Base-by-base conservation (phyloP, 2,113 vertebrate species). In the Rhizomys pruinosus region DNA sequence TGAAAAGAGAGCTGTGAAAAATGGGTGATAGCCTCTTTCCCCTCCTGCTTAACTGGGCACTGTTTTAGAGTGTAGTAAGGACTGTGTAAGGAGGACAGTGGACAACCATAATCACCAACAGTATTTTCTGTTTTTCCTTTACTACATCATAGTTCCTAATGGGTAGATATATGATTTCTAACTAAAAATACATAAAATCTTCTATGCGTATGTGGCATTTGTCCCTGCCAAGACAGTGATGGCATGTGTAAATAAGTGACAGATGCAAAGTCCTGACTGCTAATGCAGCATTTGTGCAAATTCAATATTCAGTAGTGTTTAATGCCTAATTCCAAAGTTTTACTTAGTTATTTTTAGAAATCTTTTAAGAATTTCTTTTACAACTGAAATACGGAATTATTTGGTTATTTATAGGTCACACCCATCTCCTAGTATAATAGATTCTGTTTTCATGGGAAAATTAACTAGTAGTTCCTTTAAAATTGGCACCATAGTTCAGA, bases 391-490 rank as follows among this genome's bases (percentile, higher is more conserved):
- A 3, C 72, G 69, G 19, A n/a, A 44, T 94, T 91, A 73, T 79
- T 92, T 94, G 84, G 11, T 79, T 89, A 88, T 95, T 96, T 96
- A 92, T 84, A 94, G 37, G 34, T 95, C 94, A 80, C 71, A 77
- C 20, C 81, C 90, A 63, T 73, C 89, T 57, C 57, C 85, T 37
- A 27, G 78, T 80, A 74, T 95, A 97, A 95, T 37, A 97, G 72
- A 64, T 57, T 96, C 78, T 74, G 93, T 79, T 95, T 39, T 87
- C 89, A 79, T 82, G 72, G 94, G 92, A 87, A 96, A 96, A 95
- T 96, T 97, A 94, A 23, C 44, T 93, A 73, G 55, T 82, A 93
- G 64, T 93, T 96, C 85, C 96, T 96, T 96, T 96, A 16, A 94
- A 96, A 93, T 88, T 90, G 74, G 79, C 90, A 87, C 42, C 76